Evolutionary conservation across 2,888 invertebrate species (phyloP).

Genomic region (Nomada fucata): DNA sequence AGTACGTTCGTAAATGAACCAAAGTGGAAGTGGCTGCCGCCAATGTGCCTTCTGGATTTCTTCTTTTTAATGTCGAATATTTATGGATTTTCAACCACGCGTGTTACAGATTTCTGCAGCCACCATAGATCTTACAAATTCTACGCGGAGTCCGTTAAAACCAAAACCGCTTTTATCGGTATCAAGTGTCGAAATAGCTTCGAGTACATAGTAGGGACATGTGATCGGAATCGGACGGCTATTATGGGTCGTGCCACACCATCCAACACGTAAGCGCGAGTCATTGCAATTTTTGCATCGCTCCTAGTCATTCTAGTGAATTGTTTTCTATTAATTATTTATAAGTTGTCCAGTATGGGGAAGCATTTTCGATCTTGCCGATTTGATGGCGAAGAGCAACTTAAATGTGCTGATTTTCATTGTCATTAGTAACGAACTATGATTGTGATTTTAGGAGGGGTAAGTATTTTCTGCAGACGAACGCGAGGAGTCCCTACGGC

Average conservation of each 20-base stretch:
- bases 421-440: too few relatives aligned
- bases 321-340: too few relatives aligned
- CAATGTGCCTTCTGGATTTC: too few relatives aligned
- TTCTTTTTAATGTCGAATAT: slow-evolving; percentile 18
- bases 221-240: slow-evolving; percentile 32
- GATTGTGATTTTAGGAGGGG: slow-evolving; percentile 64
- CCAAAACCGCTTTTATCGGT: slow-evolving; percentile 81
- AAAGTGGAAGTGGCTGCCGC: too few relatives aligned
- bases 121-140: slow-evolving; percentile 85
- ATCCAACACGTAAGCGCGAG: slow-evolving; percentile 69
- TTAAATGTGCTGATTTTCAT: too few relatives aligned
- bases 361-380: too few relatives aligned
- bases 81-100: background rate
- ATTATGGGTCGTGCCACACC: slow-evolving; percentile 77
- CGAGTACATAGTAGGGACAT: slow-evolving; percentile 35
- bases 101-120: slow-evolving; percentile 84
- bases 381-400: too few relatives aligned
- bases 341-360: too few relatives aligned
- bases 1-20: too few relatives aligned
- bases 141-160: slow-evolving; percentile 84
- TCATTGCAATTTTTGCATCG: background rate
- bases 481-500: background rate
- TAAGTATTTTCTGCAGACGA: slow-evolving; percentile 55
- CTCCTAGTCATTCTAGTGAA: background rate
- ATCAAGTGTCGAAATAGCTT: slow-evolving; percentile 58